Base-by-base conservation (phyloP, 35 echinoderm and acorn worm genomes). In the Eucidaris tribuloides region DNA sequence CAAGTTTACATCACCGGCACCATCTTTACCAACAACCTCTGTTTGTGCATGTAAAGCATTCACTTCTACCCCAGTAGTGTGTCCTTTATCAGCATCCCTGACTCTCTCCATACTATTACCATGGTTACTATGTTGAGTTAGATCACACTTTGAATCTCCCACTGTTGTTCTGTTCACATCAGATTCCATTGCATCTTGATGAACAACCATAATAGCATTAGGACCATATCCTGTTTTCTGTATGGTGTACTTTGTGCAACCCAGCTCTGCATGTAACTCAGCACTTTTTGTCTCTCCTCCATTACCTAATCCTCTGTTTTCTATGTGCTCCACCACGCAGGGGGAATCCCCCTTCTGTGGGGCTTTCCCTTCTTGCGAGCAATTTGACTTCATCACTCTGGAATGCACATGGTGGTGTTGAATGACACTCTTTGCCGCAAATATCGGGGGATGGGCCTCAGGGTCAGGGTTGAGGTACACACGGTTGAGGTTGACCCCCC, bases 401-500 rank as follows among this genome's bases (percentile, higher is more conserved):
- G 85, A 89, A 77, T 89, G 60, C 42, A 90, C 56, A 83, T 97
- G 94, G 55, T 97, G 90, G 55, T 97, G 62, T 18, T 86, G 36
- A 9, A 97, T 64, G 1, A 97, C n/a, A 62, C 81, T 89, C 82
- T 97, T 97, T 2, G 90, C 82, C 7, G 94, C 94, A 83, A 76
- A 97, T 7, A 97, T 88, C 25, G 94, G 83, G 1, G 94, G 94
- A 59, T 97, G 90, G 33, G 86, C 41, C 5, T 78, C 82, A 71
- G 64, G 81, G 76, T 97, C 90, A 54, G 94, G 94, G 58, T 97
- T 82, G 2, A 88, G 54, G 60, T 97, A 97, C 62, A 97, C 82
- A 24, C 94, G 39, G 49, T 97, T 97, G 29, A 97, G 59, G 76
- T 97, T 97, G 6, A 97, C 94, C 6, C 94, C 94, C 30, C 90